Base-by-base conservation (phyloP, 2,113 vertebrate species). In the Oenanthe oenanthe region DNA sequence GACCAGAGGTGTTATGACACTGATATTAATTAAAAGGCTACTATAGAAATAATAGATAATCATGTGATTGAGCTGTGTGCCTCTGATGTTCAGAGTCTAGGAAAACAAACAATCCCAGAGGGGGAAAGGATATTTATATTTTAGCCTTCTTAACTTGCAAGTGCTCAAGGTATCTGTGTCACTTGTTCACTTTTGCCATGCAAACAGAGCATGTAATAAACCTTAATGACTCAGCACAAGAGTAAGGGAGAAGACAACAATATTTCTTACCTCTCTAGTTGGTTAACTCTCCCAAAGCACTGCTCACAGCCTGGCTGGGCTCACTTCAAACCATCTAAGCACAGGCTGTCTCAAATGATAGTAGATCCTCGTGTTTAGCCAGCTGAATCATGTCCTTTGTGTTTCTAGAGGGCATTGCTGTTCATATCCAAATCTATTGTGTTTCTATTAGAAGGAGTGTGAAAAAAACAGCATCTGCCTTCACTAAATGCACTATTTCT, bases 11-110 rank as follows among this genome's bases (percentile, higher is more conserved):
- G 80, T 80, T 84, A 60, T 40, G 75, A 77, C 88, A 83, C 38
- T 77, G 75, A 22, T 74, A 90, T 60, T 72, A 83, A 88, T 93
- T 88, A 90, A 76, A 79, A 92, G 51, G 47, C 51, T 79, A 38
- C 56, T 62, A 40, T 18, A 87, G 78, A 93, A 88, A 81, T 36
- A 58, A 40, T 32, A 40, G 71, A 62, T 47, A 51, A 47, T 71
- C 10, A 2, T 77, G 57, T 13, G 53, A 67, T 16, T 80, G 76
- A 90, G 43, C n/a, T 67, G n/a, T 56, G 63, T 34, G 57, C 73
- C 31, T 85, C 85, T 68, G 78, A 79, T 17, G 9, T 17, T 65
- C 53, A 47, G 38, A 54, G 24, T 62, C 74, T 72, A 61, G 26
- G 61, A 78, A 89, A 73, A 92, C 13, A 88, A 85, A 72, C 73